Base-by-base conservation (phyloP, 2,888 invertebrate genomes). In the Pachycephus smyrnensis region DNA sequence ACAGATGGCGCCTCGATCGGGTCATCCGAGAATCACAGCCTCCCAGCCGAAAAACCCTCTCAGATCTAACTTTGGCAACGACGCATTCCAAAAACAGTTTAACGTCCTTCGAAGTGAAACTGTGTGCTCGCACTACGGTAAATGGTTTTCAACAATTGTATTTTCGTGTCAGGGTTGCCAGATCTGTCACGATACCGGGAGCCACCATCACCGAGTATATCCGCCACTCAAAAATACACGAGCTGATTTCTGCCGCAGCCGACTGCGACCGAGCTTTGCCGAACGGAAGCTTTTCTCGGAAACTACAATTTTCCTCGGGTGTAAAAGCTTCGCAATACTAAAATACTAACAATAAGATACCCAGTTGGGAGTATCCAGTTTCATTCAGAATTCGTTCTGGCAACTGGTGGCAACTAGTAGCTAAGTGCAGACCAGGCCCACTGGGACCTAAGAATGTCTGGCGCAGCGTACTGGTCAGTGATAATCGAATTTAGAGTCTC, bases 1-100 rank as follows among this genome's bases (percentile, higher is more conserved):
- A 93, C 93, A 95, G 95, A 95, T 94, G 95, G 95, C 95, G 95
- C 94, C 93, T 92, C 90, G 90, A 92, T 92, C 92, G 92, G 92
- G 93, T 93, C 93, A 94, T 93, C 93, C 93, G 94, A 94, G 94
- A 94, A 93, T 93, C 93, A 92, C 89, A 88, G 90, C 89, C 89
- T 90, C 88, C 89, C 80, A 82, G 84, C 89, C 88, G 89, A 74
- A 80, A 80, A 77, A 78, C 69, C 77, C 40, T 75, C 76, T 71
- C 37, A 55, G 75, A 75, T 79, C 81, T 85, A 84, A 86, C 84
- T 77, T 74, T 73, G 88, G 87, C 86, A 88, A 90, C 89, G 85
- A 80, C 81, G 88, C 86, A 88, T 82, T 90, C 91, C 90, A 91
- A 91, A 91, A 90, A 91, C 90, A 90, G 90, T 89, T 76, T 78